Evolutionary conservation across 1,140 invertebrate species (phyloP).

Genomic region (Anoplophora glabripennis): DNA sequence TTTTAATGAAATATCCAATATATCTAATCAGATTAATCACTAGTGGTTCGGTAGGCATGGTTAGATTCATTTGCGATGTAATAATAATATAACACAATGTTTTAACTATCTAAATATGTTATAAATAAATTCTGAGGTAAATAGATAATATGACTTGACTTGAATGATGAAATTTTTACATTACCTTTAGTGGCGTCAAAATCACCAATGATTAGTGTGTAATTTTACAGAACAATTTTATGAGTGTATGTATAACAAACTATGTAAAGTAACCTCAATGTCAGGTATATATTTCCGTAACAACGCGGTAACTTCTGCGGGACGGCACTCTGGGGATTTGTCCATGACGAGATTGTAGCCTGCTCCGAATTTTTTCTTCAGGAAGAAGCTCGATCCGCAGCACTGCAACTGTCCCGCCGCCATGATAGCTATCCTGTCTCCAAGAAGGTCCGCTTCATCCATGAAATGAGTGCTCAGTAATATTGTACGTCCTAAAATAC

Average conservation of each 20-base stretch:
- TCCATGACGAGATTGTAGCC: constrained; percentile 60
- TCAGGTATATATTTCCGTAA: constrained; percentile 27
- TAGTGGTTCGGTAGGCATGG: too few species aligned
- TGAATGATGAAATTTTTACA: too few species aligned
- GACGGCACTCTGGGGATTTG: constrained; percentile 53
- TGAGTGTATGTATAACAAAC: not conserved
- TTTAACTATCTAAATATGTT: too few species aligned
- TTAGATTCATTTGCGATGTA: too few species aligned
- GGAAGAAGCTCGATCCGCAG: constrained; percentile 81
- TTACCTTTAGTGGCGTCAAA: too few species aligned
- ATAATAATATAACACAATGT: too few species aligned
- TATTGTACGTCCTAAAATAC: constrained; percentile 60
- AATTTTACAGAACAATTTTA: too few species aligned
- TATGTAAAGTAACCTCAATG: constrained; percentile 24
- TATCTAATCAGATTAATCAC: too few species aligned
- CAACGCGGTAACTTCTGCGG: constrained; percentile 32
- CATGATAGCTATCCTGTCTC: constrained; percentile 90
- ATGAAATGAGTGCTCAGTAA: constrained; percentile 96
- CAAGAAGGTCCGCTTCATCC: constrained; percentile 95
- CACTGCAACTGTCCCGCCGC: constrained; percentile 75
- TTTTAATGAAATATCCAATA: too few species aligned
- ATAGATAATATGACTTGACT: too few species aligned
- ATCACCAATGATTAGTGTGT: too few species aligned
- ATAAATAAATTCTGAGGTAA: too few species aligned
- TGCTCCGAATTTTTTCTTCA: constrained; percentile 82